Evolutionary conservation across 2,888 invertebrate genomes (phyloP).

Genomic region (Phyllotreta cruciferae): DNA sequence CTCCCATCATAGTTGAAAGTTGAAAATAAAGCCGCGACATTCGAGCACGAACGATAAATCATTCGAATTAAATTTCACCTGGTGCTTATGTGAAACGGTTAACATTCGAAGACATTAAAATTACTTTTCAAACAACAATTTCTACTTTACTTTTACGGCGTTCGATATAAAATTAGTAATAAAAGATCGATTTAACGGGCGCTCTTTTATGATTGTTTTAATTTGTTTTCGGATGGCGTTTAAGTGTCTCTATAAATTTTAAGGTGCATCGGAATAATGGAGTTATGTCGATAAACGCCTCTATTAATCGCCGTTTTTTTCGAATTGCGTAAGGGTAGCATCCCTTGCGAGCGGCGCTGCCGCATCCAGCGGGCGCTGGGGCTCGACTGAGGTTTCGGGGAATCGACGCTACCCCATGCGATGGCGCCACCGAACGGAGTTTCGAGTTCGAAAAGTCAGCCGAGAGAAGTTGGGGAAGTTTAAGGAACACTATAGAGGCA

Average conservation of each 20-base stretch:
- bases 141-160: conserved; percentile 37
- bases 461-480: not conserved
- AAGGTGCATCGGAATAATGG: conserved; percentile 15
- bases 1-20: conserved; percentile 14
- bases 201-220: conserved; percentile 35
- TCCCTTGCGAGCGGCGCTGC: conserved; percentile 14
- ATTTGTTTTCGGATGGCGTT: conserved; percentile 33
- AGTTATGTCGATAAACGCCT: conserved; percentile 4
- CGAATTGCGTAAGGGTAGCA: conserved; percentile 14
- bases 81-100: conserved; percentile 12
- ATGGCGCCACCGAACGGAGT: conserved; percentile 36
- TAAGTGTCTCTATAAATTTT: conserved; percentile 30
- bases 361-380: conserved; percentile 9
- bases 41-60: conserved; percentile 4
- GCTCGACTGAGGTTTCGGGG: conserved; percentile 33
- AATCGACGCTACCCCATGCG: conserved; percentile 28
- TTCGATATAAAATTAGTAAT: conserved; percentile 36
- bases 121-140: conserved; percentile 29
- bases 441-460: conserved; percentile 5
- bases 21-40: conserved; percentile 20
- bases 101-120: conserved; percentile 25
- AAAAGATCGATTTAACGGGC: conserved; percentile 32
- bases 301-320: not conserved
- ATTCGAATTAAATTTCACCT: conserved; percentile 10
- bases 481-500: no score